phyloP scores from a whole-genome alignment of 2,113 vertebrate genomes.

The Grus americana region DNA sequence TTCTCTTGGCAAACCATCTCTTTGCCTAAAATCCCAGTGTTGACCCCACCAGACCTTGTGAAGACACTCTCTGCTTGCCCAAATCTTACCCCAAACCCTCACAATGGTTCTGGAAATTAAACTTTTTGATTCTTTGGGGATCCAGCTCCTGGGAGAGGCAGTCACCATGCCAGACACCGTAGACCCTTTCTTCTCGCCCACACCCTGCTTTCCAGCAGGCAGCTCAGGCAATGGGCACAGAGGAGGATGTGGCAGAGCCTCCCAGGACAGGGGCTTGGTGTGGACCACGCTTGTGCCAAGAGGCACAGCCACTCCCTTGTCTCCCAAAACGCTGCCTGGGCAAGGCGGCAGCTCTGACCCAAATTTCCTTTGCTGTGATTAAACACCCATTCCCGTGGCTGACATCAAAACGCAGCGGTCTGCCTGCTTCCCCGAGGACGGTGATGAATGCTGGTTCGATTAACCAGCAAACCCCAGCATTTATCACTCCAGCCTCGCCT shows the following conservation, averaged over 20 bases:
- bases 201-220: not conserved
- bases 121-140: not conserved
- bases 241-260: not conserved
- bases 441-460: accelerated
- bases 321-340: not conserved
- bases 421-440: not conserved
- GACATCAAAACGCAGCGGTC: too few relatives aligned
- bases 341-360: not conserved
- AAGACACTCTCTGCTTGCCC: not conserved
- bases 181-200: not conserved
- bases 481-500: not conserved
- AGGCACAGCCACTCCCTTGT: not conserved
- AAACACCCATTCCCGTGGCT: not conserved
- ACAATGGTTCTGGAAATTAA: not conserved
- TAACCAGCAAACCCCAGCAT: not conserved
- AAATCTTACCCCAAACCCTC: not conserved
- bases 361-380: not conserved
- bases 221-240: not conserved
- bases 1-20: not conserved
- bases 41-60: not conserved
- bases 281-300: not conserved
- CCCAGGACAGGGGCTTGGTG: accelerated
- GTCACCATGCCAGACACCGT: not conserved
- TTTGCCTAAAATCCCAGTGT: not conserved
- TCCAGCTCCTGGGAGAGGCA: not conserved